Evolutionary conservation across 30 jellyfish, hydroid and myxozoan species (phyloP).

Genomic region (Sanderia malayensis): DNA sequence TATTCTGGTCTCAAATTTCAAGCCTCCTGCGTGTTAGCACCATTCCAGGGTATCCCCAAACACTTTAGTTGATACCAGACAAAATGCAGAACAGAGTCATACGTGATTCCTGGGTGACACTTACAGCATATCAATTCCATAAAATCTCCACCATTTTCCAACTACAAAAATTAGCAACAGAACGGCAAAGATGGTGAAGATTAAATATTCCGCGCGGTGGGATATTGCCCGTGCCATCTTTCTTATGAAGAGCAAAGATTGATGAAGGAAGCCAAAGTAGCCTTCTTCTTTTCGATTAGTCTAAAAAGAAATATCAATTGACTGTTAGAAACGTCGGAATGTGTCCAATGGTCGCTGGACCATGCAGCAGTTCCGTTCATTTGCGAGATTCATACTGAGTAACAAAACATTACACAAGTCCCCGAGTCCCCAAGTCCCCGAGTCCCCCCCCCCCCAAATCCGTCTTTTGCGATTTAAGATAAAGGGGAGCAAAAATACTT

Average conservation of each 20-base stretch:
- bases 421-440: too few species aligned
- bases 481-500: too few species aligned
- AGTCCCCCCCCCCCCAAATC: too few species aligned
- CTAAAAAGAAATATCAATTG: neutral
- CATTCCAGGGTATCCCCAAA: too few species aligned
- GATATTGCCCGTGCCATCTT: too few species aligned
- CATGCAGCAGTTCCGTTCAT: neutral
- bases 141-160: conserved; percentile 41
- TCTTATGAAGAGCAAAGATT: conserved; percentile 14
- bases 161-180: conserved; percentile 11
- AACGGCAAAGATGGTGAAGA: conserved; percentile 32
- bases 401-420: neutral
- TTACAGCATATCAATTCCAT: conserved; percentile 27
- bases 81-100: too few species aligned
- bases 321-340: neutral
- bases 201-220: conserved; percentile 57
- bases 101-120: too few species aligned
- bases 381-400: neutral
- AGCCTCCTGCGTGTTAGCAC: too few species aligned
- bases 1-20: too few species aligned
- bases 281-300: conserved; percentile 2
- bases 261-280: conserved; percentile 34
- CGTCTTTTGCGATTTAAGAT: too few species aligned
- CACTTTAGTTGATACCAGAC: too few species aligned
- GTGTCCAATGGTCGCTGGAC: neutral